These are phyloP conservation scores for Drosophila bipectinata DNA, from an alignment of 1,140 invertebrate species.

Conservation along the genomic window DNA sequence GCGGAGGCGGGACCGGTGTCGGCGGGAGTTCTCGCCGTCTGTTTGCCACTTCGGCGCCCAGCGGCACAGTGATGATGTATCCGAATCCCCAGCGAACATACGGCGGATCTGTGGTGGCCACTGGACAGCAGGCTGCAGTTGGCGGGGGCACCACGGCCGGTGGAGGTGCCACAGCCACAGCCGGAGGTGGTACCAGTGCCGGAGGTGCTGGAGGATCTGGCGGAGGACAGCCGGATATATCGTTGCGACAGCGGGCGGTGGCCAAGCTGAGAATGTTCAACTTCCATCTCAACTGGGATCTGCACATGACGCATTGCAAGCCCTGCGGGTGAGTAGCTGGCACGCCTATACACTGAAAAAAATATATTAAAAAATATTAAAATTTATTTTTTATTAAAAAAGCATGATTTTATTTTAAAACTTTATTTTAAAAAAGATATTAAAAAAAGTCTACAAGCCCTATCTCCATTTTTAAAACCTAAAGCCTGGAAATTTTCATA, in stretches of 20 bases:
- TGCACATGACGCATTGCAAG: slow-evolving; percentile 84
- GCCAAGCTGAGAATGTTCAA: slow-evolving; percentile 84
- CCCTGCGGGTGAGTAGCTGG: slow-evolving; percentile 77
- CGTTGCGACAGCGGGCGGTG: slow-evolving; percentile 81
- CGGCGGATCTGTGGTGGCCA: slow-evolving; percentile 9
- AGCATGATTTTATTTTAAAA: too few relatives aligned
- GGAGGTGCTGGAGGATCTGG: slow-evolving; percentile 1
- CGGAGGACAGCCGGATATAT: slow-evolving; percentile 69
- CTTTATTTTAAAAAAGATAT: too few relatives aligned
- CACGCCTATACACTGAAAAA: slow-evolving; percentile 5
- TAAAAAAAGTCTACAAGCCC: too few relatives aligned
- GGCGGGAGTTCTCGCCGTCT: slow-evolving; percentile 58
- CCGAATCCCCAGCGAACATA: slow-evolving; percentile 63
- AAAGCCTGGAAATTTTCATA: too few relatives aligned
- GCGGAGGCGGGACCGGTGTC: slow-evolving; percentile 25
- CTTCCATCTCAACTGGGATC: slow-evolving; percentile 83
- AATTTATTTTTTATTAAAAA: too few relatives aligned
- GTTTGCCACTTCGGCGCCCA: slow-evolving; percentile 77
- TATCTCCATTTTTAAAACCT: too few relatives aligned
- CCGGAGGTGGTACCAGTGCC: neutral
- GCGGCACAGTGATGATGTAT: slow-evolving; percentile 83
- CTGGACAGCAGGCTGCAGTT: slow-evolving; percentile 43
- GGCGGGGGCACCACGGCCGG: slow-evolving; percentile 2
- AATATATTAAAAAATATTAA: too few relatives aligned
- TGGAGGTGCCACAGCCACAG: neutral